phyloP scores from a whole-genome alignment of 2,888 invertebrate genomes.

The Selenia dentaria region DNA sequence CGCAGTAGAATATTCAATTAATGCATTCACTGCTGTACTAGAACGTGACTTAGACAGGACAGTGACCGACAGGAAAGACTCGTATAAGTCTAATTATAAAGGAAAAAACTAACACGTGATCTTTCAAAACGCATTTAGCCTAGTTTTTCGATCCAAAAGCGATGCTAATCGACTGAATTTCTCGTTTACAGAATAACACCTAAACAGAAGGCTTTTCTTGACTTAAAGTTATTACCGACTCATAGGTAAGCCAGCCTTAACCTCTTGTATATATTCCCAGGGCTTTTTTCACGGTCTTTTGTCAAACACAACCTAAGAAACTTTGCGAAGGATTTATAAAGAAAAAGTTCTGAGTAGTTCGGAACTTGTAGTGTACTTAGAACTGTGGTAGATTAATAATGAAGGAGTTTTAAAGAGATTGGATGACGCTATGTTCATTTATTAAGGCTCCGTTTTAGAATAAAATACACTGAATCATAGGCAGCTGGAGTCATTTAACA shows the following conservation, averaged over 20 bases:
- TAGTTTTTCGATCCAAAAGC: not conserved
- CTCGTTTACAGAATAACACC: conserved; percentile 19
- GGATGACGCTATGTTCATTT: not conserved
- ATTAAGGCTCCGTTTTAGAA: not conserved
- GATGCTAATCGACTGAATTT: not conserved
- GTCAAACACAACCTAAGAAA: conserved; percentile 20
- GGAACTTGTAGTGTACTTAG: conserved; percentile 18
- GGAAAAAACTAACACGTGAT: too few species aligned
- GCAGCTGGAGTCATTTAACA: too few species aligned
- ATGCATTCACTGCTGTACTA: too few species aligned
- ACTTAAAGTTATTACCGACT: conserved; percentile 32
- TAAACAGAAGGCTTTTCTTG: conserved; percentile 24
- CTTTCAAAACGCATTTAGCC: too few species aligned
- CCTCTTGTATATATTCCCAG: conserved; percentile 14
- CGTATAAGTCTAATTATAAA: too few species aligned
- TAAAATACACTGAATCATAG: too few species aligned
- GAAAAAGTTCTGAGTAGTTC: conserved; percentile 24
- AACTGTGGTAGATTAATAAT: conserved; percentile 11
- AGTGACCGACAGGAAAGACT: too few species aligned
- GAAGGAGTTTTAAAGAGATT: conserved; percentile 7
- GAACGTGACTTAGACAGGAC: too few species aligned
- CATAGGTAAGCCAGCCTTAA: conserved; percentile 26
- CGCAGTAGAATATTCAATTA: too few species aligned
- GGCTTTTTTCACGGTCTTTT: conserved; percentile 14
- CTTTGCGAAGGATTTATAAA: conserved; percentile 17